Conservation (phyloP, 2,113 vertebrate species). For the Pavo muticus region DNA sequence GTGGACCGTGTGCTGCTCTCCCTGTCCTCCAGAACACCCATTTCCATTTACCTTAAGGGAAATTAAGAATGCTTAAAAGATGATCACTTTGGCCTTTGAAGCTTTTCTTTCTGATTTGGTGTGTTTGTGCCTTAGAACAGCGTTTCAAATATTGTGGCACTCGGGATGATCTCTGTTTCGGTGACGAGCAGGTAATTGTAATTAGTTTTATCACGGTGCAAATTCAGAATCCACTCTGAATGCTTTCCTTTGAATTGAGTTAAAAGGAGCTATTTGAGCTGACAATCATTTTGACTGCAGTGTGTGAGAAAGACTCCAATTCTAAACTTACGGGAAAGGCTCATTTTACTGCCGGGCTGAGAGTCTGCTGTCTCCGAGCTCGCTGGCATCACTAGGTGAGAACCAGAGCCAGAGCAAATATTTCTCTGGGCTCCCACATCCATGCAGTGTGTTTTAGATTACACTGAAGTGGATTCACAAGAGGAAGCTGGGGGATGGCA, state of each 20-base stretch:
- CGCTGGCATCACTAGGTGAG: slow-evolving; percentile 29
- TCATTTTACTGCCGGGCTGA: slow-evolving; percentile 43
- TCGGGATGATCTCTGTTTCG: slow-evolving; percentile 30
- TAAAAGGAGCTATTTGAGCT: slow-evolving; percentile 12
- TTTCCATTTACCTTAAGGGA: background rate
- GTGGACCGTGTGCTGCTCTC: background rate
- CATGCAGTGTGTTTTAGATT: slow-evolving; percentile 56
- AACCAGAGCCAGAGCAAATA: slow-evolving; percentile 36
- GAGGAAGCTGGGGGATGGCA: slow-evolving; percentile 53
- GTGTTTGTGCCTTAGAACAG: background rate
- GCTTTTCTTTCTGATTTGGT: background rate
- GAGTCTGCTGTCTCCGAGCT: slow-evolving; percentile 49
- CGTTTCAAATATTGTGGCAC: slow-evolving; percentile 2
- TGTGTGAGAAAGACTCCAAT: slow-evolving; percentile 21
- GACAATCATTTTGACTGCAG: slow-evolving; percentile 39
- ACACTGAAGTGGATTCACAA: slow-evolving; percentile 51
- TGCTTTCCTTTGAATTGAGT: background rate
- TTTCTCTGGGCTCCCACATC: slow-evolving; percentile 54
- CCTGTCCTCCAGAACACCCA: background rate
- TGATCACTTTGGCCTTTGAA: background rate
- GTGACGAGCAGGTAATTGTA: slow-evolving; percentile 29
- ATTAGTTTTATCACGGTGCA: slow-evolving; percentile 23
- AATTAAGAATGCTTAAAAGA: slow-evolving; percentile 6
- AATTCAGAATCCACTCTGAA: slow-evolving; percentile 18
- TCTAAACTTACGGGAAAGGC: slow-evolving; percentile 54